phyloP scores from a whole-genome alignment of 2,888 invertebrate species.

The Melinaea menophilus region DNA sequence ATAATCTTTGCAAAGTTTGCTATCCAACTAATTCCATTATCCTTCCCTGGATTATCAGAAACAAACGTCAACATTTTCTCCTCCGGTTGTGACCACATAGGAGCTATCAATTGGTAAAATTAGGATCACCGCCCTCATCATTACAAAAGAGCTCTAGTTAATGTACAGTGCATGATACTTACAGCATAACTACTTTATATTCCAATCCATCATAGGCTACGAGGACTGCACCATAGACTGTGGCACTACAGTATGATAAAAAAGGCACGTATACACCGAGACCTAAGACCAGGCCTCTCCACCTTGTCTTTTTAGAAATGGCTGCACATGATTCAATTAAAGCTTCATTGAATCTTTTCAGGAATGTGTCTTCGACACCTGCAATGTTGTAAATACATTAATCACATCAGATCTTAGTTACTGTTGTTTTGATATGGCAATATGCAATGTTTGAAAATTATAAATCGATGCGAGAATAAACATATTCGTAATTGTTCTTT shows the following conservation, averaged over 20 bases:
- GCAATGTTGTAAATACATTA: constrained; percentile 16
- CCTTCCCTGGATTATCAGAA: no score
- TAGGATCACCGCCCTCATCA: no score
- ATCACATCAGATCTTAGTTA: neutral
- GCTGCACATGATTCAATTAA: constrained; percentile 71
- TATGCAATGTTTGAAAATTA: neutral
- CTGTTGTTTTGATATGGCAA: neutral
- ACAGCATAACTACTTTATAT: constrained; percentile 83
- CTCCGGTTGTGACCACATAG: no score
- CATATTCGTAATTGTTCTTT: constrained; percentile 23
- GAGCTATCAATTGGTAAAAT: no score
- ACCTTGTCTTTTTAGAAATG: constrained; percentile 77
- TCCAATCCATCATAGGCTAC: constrained; percentile 79
- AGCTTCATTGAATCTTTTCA: constrained; percentile 73
- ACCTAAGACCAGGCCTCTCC: constrained; percentile 83
- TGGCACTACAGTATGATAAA: constrained; percentile 82
- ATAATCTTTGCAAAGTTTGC: no score
- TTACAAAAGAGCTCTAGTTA: neutral
- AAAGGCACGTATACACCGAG: constrained; percentile 84
- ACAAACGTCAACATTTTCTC: no score
- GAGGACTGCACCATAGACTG: constrained; percentile 83
- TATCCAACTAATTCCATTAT: no score
- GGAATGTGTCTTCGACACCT: constrained; percentile 77
- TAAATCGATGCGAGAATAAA: neutral
- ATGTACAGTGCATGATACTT: constrained; percentile 33